Percentiles rank a stretch among this genome's conserved stretches.
These are phyloP conservation scores for Varecia variegata DNA, from an alignment of 2,797 vertebrate species.

Conservation along the genomic window DNA sequence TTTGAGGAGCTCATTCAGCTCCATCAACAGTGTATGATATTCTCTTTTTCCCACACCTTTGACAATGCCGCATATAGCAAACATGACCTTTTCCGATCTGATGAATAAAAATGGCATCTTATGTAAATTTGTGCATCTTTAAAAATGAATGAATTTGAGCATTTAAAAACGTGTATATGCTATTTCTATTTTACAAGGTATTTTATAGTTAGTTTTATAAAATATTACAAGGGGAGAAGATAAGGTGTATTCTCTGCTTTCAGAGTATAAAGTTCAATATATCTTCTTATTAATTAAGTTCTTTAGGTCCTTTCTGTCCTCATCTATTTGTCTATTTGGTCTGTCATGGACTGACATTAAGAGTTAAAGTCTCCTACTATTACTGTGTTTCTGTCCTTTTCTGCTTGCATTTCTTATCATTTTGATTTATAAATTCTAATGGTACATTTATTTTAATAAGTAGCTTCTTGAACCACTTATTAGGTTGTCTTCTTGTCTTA, in stretches of 20 bases:
- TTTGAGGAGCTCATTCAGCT: background rate
- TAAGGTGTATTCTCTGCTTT: background rate
- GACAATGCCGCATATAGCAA: background rate
- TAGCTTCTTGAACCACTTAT: background rate
- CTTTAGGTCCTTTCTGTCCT: background rate
- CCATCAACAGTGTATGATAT: background rate
- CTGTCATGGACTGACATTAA: background rate
- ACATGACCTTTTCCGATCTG: background rate
- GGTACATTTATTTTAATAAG: background rate
- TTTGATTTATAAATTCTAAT: constrained; percentile 19
- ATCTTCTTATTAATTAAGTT: background rate
- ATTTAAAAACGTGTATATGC: background rate
- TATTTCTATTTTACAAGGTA: background rate
- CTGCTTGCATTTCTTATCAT: background rate
- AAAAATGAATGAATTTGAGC: background rate
- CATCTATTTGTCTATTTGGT: background rate
- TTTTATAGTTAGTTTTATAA: background rate
- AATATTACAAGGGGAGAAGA: background rate
- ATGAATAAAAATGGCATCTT: background rate
- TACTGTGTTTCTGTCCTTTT: background rate
- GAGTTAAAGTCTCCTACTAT: background rate
- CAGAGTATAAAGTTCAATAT: background rate
- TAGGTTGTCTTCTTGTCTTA: background rate
- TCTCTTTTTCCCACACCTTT: background rate
- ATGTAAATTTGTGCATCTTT: background rate